Percentiles rank a stretch among this genome's conserved stretches.
Evolutionary conservation across 1,140 invertebrate species (phyloP).

Genomic region (Drosophila lacteicornis): DNA sequence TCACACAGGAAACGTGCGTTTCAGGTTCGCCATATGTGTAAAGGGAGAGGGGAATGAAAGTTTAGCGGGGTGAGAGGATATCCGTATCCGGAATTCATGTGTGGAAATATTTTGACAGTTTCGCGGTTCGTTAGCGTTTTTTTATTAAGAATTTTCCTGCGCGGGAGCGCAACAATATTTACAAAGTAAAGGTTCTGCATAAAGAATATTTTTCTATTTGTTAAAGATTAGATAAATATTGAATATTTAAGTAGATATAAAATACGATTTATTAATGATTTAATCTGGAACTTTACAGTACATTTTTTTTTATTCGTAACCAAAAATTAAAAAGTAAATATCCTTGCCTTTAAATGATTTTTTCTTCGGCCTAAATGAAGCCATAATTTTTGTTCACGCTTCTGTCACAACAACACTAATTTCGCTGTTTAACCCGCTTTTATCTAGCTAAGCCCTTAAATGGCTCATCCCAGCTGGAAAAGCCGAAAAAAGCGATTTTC

Average conservation of each 20-base stretch:
- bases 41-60: neutral
- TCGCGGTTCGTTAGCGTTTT: conserved; percentile 77
- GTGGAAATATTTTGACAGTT: conserved; percentile 82
- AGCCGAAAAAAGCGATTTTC: conserved; percentile 34
- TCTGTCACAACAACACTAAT: conserved; percentile 15
- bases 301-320: too few relatives aligned
- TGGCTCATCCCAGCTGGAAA: conserved; percentile 42
- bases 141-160: conserved; percentile 3
- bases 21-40: conserved; percentile 28
- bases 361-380: neutral
- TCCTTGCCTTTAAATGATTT: too few relatives aligned
- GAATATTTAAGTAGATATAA: too few relatives aligned
- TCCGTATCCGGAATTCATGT: conserved; percentile 52
- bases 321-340: too few relatives aligned
- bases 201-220: neutral
- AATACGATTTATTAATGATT: too few relatives aligned
- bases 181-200: neutral
- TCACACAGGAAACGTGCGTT: conserved; percentile 58
- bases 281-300: too few relatives aligned
- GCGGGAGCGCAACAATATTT: neutral
- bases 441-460: conserved; percentile 43
- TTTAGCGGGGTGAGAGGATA: neutral
- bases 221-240: neutral
- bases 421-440: conserved; percentile 34
- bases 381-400: neutral